Evolutionary conservation across 2,797 vertebrate genomes (phyloP).

Genomic region (Diceros bicornis): DNA sequence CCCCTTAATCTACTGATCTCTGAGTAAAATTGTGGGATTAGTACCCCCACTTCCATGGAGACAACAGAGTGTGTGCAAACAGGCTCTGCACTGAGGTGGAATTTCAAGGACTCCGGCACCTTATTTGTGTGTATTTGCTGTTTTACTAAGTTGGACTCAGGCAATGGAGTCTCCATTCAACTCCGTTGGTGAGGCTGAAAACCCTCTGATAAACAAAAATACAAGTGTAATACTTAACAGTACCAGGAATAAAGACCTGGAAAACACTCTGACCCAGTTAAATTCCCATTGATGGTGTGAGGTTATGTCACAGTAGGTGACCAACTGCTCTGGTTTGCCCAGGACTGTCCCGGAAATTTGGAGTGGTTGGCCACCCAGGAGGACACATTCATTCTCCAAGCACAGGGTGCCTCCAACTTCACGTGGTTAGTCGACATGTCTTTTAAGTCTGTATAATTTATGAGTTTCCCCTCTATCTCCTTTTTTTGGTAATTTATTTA

Average conservation of each 20-base stretch:
- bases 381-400: background rate
- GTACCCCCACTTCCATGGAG: no score
- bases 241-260: background rate
- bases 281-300: background rate
- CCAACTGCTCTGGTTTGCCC: background rate
- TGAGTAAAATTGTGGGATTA: background rate
- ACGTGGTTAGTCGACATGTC: background rate
- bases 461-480: background rate
- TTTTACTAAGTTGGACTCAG: background rate
- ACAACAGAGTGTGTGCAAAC: background rate
- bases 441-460: background rate
- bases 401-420: background rate
- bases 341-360: background rate
- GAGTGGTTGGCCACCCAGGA: background rate
- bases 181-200: rapidly evolving
- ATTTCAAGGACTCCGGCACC: background rate
- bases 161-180: background rate
- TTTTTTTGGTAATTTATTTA: background rate
- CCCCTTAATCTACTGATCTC: background rate
- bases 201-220: background rate
- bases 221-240: rapidly evolving
- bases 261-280: background rate
- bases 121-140: background rate
- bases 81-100: background rate
- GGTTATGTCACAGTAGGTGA: background rate